A percentile compares a stretch with the other conserved stretches of the same genome.
phyloP scores from a whole-genome alignment of 2,113 vertebrate species.

The Ammodramus savannarum region DNA sequence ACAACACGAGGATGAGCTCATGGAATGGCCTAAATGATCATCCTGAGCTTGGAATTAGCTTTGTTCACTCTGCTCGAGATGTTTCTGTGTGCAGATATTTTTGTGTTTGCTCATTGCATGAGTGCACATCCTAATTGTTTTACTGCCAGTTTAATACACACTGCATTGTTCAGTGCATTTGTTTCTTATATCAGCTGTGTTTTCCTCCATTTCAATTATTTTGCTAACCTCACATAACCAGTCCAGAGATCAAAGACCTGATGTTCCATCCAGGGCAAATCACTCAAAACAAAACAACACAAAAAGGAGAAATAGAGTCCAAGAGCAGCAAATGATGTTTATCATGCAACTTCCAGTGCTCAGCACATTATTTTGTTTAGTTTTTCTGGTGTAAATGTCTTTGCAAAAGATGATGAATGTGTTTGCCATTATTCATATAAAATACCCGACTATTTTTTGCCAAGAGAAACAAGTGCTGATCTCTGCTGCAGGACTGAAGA shows the following conservation, averaged over 20 bases:
- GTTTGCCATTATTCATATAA: background rate
- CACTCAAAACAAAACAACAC: background rate
- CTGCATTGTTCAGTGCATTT: background rate
- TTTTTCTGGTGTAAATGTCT: background rate
- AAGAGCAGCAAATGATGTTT: background rate
- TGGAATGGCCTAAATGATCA: background rate
- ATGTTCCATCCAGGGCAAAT: background rate
- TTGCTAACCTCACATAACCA: background rate
- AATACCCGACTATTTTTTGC: background rate
- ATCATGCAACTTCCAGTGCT: background rate
- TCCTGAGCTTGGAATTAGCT: background rate
- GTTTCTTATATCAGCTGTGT: background rate
- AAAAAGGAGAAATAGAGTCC: background rate
- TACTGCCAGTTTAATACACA: background rate
- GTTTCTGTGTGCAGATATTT: background rate
- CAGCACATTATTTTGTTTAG: background rate
- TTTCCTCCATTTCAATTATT: background rate
- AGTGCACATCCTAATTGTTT: background rate
- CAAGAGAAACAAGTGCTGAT: background rate
- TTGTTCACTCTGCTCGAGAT: background rate
- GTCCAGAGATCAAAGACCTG: background rate
- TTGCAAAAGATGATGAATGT: background rate
- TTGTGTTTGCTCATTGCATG: background rate
- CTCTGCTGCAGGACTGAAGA: constrained; percentile 63
- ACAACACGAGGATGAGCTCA: background rate